Percentiles rank a stretch among this genome's conserved stretches.
Evolutionary conservation across 2,888 invertebrate genomes (phyloP).

Genomic region (Pseudococcus jackbeardsleyi): DNA sequence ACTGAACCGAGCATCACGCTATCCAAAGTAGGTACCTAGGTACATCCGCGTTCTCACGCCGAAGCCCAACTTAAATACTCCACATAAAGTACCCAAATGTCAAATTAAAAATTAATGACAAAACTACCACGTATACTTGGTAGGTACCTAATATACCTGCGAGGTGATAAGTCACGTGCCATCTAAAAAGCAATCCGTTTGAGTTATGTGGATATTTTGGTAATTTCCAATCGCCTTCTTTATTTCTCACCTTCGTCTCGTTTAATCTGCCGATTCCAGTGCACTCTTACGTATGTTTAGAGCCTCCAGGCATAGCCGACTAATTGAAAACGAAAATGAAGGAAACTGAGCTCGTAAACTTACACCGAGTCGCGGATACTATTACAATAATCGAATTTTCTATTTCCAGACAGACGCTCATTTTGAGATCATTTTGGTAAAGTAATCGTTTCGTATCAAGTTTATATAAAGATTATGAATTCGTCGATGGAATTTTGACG

Average conservation of each 20-base stretch:
- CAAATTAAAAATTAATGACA: conserved; percentile 32
- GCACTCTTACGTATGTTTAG: neutral
- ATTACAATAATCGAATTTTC: neutral
- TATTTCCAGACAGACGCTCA: neutral
- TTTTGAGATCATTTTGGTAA: neutral
- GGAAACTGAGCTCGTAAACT: neutral
- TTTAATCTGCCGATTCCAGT: neutral
- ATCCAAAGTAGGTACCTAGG: neutral
- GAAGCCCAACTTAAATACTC: neutral
- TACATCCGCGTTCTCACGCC: no score
- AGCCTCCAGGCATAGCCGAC: neutral
- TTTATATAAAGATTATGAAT: no score
- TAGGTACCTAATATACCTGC: neutral
- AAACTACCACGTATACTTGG: neutral
- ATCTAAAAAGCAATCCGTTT: neutral
- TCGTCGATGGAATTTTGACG: no score
- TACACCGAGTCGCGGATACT: neutral
- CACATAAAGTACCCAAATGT: conserved; percentile 10
- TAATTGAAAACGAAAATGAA: neutral
- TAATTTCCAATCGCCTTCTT: conserved; percentile 26
- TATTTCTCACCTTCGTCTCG: neutral
- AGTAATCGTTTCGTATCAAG: no score
- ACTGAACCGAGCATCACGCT: conserved; percentile 16
- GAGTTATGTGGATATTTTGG: conserved; percentile 28
- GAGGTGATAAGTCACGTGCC: conserved; percentile 23